phyloP scores from a whole-genome alignment of 2,113 vertebrate species.

The Oxyruncus cristatus region DNA sequence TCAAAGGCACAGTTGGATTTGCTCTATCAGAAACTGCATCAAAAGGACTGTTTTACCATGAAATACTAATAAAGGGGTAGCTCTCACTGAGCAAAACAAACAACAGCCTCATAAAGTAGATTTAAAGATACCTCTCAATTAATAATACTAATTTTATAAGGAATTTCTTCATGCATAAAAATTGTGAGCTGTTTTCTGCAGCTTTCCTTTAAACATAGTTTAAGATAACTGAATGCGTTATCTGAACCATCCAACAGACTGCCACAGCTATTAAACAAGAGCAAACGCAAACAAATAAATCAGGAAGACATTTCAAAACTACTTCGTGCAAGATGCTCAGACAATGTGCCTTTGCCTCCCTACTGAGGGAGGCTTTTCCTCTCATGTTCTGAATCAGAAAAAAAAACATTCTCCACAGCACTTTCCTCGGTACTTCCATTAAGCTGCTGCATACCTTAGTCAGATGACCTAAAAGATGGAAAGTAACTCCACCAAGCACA shows the following conservation, averaged over 20 bases:
- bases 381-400: not conserved
- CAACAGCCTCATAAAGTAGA: not conserved
- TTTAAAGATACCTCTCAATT: not conserved
- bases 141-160: not conserved
- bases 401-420: not conserved
- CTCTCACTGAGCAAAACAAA: not conserved
- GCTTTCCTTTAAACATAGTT: not conserved
- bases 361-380: not conserved
- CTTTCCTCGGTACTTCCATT: not conserved
- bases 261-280: not conserved
- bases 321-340: not conserved
- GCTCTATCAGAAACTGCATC: not conserved
- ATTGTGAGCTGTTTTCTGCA: not conserved
- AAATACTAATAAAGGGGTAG: not conserved
- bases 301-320: slow-evolving; percentile 8
- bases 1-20: not conserved
- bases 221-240: not conserved
- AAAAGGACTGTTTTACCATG: not conserved
- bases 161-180: not conserved
- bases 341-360: not conserved
- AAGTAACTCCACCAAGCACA: not conserved
- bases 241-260: not conserved
- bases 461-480: not conserved
- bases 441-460: not conserved
- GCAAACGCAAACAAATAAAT: slow-evolving; percentile 32